Conservation (phyloP, 2,888 invertebrate genomes). For the Agriopis marginaria region DNA sequence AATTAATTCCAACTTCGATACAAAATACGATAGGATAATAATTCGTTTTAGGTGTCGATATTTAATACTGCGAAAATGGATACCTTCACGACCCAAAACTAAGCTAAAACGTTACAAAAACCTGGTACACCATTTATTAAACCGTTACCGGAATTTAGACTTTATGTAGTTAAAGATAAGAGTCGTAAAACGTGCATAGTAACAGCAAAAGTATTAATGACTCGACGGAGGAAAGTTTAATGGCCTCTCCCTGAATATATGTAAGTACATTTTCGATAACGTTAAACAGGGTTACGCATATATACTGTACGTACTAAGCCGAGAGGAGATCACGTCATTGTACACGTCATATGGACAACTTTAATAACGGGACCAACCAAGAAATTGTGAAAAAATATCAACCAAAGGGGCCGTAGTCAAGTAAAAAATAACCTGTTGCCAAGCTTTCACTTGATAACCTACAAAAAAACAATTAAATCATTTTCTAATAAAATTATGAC, state of each 20-base stretch:
- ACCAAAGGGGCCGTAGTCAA: no score
- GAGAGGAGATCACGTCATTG: no score
- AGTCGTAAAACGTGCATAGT: not conserved
- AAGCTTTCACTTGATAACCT: no score
- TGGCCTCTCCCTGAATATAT: not conserved
- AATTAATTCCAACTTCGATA: slow-evolving; percentile 34
- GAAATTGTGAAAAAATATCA: no score
- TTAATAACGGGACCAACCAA: no score
- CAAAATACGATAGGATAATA: slow-evolving; percentile 34
- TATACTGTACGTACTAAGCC: no score
- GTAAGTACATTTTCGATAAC: not conserved
- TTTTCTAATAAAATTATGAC: no score
- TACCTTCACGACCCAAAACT: slow-evolving; percentile 33
- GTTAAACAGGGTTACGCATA: not conserved
- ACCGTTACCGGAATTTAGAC: slow-evolving; percentile 7
- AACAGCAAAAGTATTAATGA: not conserved
- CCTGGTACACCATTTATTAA: not conserved
- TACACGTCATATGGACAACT: no score
- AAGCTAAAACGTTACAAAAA: slow-evolving; percentile 28
- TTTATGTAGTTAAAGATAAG: slow-evolving; percentile 3
- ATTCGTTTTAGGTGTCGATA: slow-evolving; percentile 33
- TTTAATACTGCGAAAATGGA: slow-evolving; percentile 35
- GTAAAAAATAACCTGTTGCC: no score
- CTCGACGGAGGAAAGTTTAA: slow-evolving; percentile 13
- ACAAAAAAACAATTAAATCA: no score